phyloP scores from a whole-genome alignment of 2,113 vertebrate species.

The Pan paniscus region DNA sequence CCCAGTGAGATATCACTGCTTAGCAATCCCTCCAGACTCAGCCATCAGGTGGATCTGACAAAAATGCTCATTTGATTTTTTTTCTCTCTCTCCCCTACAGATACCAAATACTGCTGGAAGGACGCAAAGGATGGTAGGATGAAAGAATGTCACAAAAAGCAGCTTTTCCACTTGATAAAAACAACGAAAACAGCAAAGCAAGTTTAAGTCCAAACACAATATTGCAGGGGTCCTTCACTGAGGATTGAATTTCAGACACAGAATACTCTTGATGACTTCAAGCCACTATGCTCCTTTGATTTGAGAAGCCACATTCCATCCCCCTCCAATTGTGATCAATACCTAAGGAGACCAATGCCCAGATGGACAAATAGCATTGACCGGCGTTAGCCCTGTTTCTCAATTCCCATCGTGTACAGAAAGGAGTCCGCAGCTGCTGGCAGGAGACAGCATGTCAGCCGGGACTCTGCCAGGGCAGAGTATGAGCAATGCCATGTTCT shows the following conservation, averaged over 20 bases:
- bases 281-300: rapidly evolving
- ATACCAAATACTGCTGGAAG: not conserved
- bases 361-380: not conserved
- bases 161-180: not conserved
- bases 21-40: not conserved
- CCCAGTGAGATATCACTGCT: too few relatives aligned
- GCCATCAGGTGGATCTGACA: not conserved
- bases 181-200: not conserved
- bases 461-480: not conserved
- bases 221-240: too few relatives aligned
- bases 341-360: not conserved
- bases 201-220: too few relatives aligned
- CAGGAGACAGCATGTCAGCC: not conserved
- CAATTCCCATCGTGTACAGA: not conserved
- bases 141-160: not conserved
- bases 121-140: not conserved
- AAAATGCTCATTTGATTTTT: not conserved
- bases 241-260: too few relatives aligned
- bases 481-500: not conserved
- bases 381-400: not conserved
- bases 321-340: not conserved
- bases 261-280: not conserved
- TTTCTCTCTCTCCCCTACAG: not conserved
- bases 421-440: not conserved
- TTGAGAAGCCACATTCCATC: not conserved